Conservation (phyloP, 2,888 invertebrate species). For the Sphaerophoria taeniata region DNA sequence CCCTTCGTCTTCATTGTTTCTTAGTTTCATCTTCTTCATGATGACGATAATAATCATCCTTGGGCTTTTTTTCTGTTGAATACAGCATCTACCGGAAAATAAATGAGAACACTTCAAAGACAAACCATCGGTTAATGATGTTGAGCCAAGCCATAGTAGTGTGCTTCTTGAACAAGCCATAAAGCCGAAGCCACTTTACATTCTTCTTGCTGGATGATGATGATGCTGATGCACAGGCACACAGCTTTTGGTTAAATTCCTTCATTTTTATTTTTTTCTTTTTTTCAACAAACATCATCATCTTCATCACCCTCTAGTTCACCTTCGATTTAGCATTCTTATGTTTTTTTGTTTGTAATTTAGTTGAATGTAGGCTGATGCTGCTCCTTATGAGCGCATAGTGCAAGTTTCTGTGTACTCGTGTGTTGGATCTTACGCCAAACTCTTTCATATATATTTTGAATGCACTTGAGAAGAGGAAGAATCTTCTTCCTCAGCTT, state of each 20-base stretch:
- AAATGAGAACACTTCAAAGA: conserved; percentile 66
- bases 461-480: conserved; percentile 57
- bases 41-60: conserved; percentile 57
- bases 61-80: conserved; percentile 41
- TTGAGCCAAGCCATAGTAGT: conserved; percentile 26
- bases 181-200: conserved; percentile 42
- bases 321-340: conserved; percentile 68
- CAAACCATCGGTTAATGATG: conserved; percentile 69
- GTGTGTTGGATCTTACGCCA: neutral
- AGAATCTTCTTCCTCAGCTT: conserved; percentile 24
- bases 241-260: conserved; percentile 38
- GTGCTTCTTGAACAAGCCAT: conserved; percentile 65
- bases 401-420: neutral
- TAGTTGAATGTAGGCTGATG: conserved; percentile 31
- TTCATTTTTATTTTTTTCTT: conserved; percentile 21
- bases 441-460: conserved; percentile 21
- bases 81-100: conserved; percentile 48
- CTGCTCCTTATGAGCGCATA: conserved; percentile 13
- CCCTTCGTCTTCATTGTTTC: neutral
- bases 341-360: neutral
- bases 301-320: conserved; percentile 47
- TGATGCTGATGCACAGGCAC: neutral
- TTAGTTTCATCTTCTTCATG: neutral
- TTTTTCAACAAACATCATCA: conserved; percentile 16
- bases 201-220: neutral